Conservation (phyloP, 2,797 vertebrate genomes). For the Hydrolagus colliei region DNA sequence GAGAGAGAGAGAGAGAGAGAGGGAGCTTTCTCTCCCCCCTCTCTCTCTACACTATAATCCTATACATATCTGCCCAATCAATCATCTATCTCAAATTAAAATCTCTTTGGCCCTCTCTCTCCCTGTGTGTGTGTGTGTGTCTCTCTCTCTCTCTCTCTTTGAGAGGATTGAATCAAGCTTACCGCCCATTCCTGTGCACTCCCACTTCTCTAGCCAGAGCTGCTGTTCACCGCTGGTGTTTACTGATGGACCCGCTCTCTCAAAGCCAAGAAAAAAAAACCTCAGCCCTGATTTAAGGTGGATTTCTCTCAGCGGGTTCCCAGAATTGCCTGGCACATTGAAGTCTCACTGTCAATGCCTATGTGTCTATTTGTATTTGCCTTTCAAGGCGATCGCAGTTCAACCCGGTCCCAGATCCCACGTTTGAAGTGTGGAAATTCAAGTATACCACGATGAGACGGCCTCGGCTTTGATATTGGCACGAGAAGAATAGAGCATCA, state of each 20-base stretch:
- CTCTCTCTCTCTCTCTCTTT: neutral
- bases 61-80: neutral
- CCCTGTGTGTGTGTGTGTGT: neutral
- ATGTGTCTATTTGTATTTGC: neutral
- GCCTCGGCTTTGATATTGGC: too few relatives aligned
- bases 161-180: too few relatives aligned
- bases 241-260: neutral
- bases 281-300: constrained; percentile 23
- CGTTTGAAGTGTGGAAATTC: neutral
- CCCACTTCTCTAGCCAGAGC: neutral
- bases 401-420: neutral
- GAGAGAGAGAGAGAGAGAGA: too few relatives aligned
- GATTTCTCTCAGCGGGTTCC: constrained; percentile 23
- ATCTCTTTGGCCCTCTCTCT: neutral
- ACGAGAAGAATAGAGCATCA: too few relatives aligned
- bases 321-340: constrained; percentile 16
- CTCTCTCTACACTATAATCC: neutral
- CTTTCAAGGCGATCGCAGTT: neutral
- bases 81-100: constrained; percentile 25
- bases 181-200: too few relatives aligned
- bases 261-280: constrained; percentile 2
- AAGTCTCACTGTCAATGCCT: neutral
- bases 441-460: too few relatives aligned
- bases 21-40: neutral
- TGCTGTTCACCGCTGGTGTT: neutral